Conservation (phyloP, 2,113 vertebrate species). For the Collichthys lucidus region DNA sequence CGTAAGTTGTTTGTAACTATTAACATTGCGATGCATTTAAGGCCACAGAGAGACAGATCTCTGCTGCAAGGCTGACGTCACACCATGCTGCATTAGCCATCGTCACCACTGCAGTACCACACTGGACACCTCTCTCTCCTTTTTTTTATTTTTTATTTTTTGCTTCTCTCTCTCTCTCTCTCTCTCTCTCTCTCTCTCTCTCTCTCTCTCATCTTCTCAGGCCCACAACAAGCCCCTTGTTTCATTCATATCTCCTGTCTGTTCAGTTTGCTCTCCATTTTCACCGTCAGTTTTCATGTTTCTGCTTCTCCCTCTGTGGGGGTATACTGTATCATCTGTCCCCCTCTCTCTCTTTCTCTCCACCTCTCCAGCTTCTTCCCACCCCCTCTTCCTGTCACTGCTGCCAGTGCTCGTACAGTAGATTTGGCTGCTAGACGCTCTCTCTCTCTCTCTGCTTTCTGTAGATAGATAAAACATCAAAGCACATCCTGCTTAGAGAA, state of each 20-base stretch:
- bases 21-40: constrained; percentile 70
- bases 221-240: constrained; percentile 13
- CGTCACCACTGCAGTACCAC: constrained; percentile 75
- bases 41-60: constrained; percentile 77
- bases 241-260: constrained; percentile 22
- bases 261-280: constrained; percentile 33
- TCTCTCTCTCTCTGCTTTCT: constrained; percentile 72
- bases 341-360: constrained; percentile 27
- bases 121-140: constrained; percentile 49
- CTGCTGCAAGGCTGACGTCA: constrained; percentile 84
- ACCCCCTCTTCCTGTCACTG: constrained; percentile 60
- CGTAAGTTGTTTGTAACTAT: constrained; percentile 59
- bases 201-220: constrained; percentile 11
- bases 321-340: constrained; percentile 53
- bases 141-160: not conserved
- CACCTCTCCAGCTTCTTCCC: constrained; percentile 57
- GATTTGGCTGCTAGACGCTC: constrained; percentile 71
- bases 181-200: constrained; percentile 1
- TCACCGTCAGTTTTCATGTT: constrained; percentile 40
- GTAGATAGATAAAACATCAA: constrained; percentile 83
- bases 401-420: constrained; percentile 58
- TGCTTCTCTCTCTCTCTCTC: not conserved
- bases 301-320: constrained; percentile 35
- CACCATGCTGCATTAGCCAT: constrained; percentile 77
- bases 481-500: constrained; percentile 74